Conservation (phyloP, 2,888 invertebrate genomes). For the Cryptocephalus moraei region DNA sequence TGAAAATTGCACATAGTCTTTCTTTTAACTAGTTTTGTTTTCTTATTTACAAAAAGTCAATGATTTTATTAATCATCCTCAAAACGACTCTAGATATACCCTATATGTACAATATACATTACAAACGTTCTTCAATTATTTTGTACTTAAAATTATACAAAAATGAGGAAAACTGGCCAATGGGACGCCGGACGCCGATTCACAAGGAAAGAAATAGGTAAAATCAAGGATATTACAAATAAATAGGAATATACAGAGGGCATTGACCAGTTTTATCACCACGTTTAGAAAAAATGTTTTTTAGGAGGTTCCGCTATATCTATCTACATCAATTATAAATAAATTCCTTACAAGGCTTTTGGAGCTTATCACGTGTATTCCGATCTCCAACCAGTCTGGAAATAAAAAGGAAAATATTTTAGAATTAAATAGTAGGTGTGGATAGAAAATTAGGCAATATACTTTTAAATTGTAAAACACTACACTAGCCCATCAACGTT, state of each 20-base stretch:
- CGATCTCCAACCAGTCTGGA: conserved; percentile 84
- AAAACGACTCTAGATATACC: conserved; percentile 28
- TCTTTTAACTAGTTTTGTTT: conserved; percentile 23
- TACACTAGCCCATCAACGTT: no score
- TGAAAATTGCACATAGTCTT: conserved; percentile 31
- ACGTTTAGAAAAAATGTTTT: conserved; percentile 21
- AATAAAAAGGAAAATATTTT: conserved; percentile 33
- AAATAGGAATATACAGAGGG: conserved; percentile 24
- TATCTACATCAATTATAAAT: conserved; percentile 27
- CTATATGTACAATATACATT: conserved; percentile 34
- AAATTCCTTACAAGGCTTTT: conserved; percentile 21
- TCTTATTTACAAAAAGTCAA: conserved; percentile 25
- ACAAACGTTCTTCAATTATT: conserved; percentile 28
- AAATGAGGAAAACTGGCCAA: conserved; percentile 21
- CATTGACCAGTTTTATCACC: conserved; percentile 24
- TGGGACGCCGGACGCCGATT: conserved; percentile 19
- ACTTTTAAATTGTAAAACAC: neutral
- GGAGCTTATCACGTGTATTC: conserved; percentile 82
- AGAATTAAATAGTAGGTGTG: neutral
- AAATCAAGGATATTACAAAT: conserved; percentile 15
- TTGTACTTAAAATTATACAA: conserved; percentile 37
- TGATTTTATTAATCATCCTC: conserved; percentile 19
- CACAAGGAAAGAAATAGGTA: conserved; percentile 24
- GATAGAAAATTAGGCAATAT: neutral
- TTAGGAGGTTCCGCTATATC: conserved; percentile 14